Conservation (phyloP, 37 sponge, comb jelly and placozoan species). For the Chondrosia reniformis region DNA sequence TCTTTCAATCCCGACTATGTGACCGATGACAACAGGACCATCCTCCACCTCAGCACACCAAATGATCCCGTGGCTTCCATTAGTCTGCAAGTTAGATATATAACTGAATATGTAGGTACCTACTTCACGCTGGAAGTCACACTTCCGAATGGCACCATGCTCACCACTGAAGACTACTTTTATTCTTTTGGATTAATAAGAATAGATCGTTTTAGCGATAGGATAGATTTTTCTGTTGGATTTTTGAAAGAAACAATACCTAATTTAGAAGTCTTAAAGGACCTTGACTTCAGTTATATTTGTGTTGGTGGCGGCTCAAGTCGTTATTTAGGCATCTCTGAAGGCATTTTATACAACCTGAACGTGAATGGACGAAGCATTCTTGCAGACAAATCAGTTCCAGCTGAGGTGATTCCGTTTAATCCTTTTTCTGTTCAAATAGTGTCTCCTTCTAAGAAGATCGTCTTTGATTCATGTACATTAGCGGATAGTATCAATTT, state of each 20-base stretch:
- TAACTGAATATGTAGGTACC: not conserved
- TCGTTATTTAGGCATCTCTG: not conserved
- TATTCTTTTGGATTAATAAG: too few relatives aligned
- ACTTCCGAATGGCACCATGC: conserved; percentile 2
- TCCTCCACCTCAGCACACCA: conserved; percentile 12
- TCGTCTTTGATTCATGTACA: not conserved
- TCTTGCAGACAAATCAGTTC: not conserved
- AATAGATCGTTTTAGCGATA: not conserved
- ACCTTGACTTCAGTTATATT: not conserved
- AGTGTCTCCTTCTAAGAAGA: too few relatives aligned
- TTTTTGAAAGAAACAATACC: not conserved
- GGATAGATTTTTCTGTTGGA: not conserved
- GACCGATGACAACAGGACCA: not conserved
- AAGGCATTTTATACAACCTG: not conserved
- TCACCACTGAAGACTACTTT: not conserved
- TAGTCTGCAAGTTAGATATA: not conserved
- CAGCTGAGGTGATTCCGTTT: not conserved
- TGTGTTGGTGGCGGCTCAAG: conserved; percentile 4
- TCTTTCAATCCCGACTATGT: not conserved
- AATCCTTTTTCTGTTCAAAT: not conserved
- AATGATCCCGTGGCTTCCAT: not conserved
- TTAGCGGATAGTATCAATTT: not conserved
- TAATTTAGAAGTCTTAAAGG: not conserved
- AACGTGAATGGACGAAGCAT: not conserved
- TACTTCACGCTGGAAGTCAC: not conserved